Conservation (phyloP, 1,140 invertebrate genomes). For the Drosophila erecta region DNA sequence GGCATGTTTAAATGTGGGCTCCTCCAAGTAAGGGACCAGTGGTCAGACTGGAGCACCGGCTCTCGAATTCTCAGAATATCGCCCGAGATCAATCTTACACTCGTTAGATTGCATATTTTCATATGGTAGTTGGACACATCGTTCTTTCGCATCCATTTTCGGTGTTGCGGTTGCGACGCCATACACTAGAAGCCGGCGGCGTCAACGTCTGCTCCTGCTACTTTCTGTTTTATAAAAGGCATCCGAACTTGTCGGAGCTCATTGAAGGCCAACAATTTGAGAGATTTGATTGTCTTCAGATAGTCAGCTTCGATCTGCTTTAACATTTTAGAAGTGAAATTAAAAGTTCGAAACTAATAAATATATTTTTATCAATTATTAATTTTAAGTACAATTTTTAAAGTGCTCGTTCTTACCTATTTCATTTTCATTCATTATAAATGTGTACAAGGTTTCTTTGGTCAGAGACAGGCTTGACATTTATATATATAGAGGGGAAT, state of each 20-base stretch:
- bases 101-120: conserved; percentile 80
- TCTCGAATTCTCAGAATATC: conserved; percentile 73
- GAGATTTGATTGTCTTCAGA: conserved; percentile 40
- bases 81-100: conserved; percentile 75
- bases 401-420: too few species aligned
- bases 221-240: conserved; percentile 42
- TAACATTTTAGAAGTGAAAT: too few species aligned
- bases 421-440: too few species aligned
- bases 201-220: conserved; percentile 36
- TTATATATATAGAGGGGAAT: too few species aligned
- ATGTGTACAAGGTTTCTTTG: too few species aligned
- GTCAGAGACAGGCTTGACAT: too few species aligned
- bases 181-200: conserved; percentile 25
- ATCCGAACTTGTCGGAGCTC: conserved; percentile 18
- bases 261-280: conserved; percentile 33
- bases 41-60: conserved; percentile 33
- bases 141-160: conserved; percentile 72
- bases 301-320: not conserved
- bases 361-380: too few species aligned
- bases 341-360: too few species aligned
- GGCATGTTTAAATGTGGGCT: conserved; percentile 18
- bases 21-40: conserved; percentile 33
- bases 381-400: too few species aligned
- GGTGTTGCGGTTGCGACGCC: conserved; percentile 50
- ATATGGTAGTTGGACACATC: conserved; percentile 79